Conservation (phyloP, 2,797 vertebrate species). For the Carcharodon carcharias region DNA sequence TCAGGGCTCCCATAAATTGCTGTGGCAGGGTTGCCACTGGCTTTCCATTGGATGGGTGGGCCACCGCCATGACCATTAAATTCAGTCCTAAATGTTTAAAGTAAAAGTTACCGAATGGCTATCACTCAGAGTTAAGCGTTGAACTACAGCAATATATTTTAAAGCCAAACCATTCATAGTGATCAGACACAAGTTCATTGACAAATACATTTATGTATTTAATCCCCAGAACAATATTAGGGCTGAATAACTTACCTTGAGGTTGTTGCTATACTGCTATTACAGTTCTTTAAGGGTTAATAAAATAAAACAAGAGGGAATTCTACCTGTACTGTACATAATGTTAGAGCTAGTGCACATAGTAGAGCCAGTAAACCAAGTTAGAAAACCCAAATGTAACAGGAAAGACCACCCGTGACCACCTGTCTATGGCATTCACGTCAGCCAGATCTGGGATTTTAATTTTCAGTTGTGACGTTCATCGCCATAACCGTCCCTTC, state of each 20-base stretch:
- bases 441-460: slow-evolving; percentile 93
- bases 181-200: slow-evolving; percentile 20
- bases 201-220: background rate
- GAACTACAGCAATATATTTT: background rate
- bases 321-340: slow-evolving; percentile 43
- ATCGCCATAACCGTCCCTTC: slow-evolving; percentile 72
- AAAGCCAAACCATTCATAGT: slow-evolving; percentile 18
- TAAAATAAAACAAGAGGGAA: slow-evolving; percentile 48
- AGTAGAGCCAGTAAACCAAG: slow-evolving; percentile 92
- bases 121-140: background rate
- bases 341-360: slow-evolving; percentile 69
- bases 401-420: slow-evolving; percentile 89
- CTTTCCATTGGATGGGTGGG: background rate
- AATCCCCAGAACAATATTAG: slow-evolving; percentile 40
- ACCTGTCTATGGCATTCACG: slow-evolving; percentile 92
- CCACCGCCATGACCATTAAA: background rate
- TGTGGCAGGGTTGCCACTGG: background rate
- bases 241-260: slow-evolving; percentile 54
- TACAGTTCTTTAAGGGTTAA: slow-evolving; percentile 50
- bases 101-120: background rate
- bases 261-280: slow-evolving; percentile 46
- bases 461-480: slow-evolving; percentile 84
- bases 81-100: background rate
- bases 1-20: background rate
- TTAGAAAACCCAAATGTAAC: slow-evolving; percentile 89